Evolutionary conservation across 2,113 vertebrate genomes (phyloP).

Genomic region (Theristicus caerulescens): DNA sequence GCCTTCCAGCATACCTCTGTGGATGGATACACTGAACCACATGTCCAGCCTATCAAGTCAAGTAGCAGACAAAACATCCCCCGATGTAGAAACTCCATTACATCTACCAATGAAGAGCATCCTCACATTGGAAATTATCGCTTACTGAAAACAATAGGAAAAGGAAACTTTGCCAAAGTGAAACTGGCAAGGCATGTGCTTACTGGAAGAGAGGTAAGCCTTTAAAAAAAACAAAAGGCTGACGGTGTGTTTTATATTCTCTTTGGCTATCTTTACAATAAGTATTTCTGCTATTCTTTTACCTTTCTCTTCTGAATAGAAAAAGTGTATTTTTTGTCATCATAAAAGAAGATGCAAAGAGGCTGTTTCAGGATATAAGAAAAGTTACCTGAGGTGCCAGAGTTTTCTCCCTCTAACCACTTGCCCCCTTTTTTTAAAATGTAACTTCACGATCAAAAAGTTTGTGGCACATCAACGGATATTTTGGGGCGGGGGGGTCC

Average conservation of each 20-base stretch:
- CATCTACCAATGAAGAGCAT: conserved; percentile 86
- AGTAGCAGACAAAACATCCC: conserved; percentile 92
- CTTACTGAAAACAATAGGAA: conserved; percentile 95
- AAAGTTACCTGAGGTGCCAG: background rate
- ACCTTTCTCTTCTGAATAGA: background rate
- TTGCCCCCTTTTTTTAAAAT: background rate
- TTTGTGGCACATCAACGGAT: background rate
- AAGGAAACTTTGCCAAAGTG: conserved; percentile 97
- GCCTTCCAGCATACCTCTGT: conserved; percentile 87
- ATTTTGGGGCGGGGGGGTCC: background rate
- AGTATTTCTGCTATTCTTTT: background rate
- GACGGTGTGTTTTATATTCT: background rate
- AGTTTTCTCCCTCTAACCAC: background rate
- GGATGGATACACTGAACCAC: conserved; percentile 88
- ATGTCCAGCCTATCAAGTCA: conserved; percentile 85
- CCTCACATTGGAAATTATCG: conserved; percentile 94
- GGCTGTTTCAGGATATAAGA: background rate
- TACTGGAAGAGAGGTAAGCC: conserved; percentile 92
- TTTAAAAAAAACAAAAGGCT: background rate
- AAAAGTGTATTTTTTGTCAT: background rate
- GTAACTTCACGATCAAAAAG: background rate
- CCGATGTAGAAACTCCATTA: conserved; percentile 90
- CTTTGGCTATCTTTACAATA: background rate
- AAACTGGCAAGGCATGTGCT: conserved; percentile 92
- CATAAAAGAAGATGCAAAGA: background rate